Conservation (phyloP, 1,140 invertebrate genomes). For the Drosophila triauraria region DNA sequence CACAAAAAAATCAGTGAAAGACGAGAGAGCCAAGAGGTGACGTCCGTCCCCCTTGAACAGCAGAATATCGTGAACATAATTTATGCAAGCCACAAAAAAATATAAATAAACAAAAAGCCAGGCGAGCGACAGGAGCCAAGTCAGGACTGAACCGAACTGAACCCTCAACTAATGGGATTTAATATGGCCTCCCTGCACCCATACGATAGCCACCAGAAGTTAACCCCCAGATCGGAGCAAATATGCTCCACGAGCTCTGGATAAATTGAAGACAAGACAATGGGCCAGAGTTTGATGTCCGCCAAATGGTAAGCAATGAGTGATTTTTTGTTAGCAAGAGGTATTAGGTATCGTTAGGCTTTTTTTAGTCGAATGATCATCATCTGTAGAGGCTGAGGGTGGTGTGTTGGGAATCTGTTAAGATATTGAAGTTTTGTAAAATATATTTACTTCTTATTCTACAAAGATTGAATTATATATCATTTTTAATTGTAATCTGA, state of each 20-base stretch:
- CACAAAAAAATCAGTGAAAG: constrained; percentile 12
- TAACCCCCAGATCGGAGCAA: constrained; percentile 49
- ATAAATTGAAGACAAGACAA: constrained; percentile 46
- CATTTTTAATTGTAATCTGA: background rate
- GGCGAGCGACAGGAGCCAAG: constrained; percentile 24
- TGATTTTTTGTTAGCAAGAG: constrained; percentile 14
- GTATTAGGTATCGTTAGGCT: constrained; percentile 4
- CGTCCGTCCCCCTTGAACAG: constrained; percentile 39
- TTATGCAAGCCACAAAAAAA: constrained; percentile 57
- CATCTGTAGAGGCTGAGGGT: background rate
- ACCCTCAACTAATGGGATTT: constrained; percentile 36
- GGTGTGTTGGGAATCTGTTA: background rate
- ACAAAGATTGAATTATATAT: background rate
- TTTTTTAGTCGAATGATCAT: background rate
- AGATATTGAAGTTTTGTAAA: background rate
- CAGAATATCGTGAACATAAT: constrained; percentile 67
- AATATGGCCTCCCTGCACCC: constrained; percentile 39
- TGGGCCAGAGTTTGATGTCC: constrained; percentile 35
- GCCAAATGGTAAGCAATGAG: constrained; percentile 14
- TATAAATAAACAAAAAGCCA: constrained; percentile 22
- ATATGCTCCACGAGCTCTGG: constrained; percentile 37
- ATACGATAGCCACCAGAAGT: constrained; percentile 27
- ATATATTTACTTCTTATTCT: background rate
- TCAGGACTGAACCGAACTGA: constrained; percentile 42
- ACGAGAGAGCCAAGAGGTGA: constrained; percentile 43